Evolutionary conservation across 2,113 vertebrate species (phyloP), one percentile per base, ranked within the genome.

Genomic region (Microtus montanus): DNA sequence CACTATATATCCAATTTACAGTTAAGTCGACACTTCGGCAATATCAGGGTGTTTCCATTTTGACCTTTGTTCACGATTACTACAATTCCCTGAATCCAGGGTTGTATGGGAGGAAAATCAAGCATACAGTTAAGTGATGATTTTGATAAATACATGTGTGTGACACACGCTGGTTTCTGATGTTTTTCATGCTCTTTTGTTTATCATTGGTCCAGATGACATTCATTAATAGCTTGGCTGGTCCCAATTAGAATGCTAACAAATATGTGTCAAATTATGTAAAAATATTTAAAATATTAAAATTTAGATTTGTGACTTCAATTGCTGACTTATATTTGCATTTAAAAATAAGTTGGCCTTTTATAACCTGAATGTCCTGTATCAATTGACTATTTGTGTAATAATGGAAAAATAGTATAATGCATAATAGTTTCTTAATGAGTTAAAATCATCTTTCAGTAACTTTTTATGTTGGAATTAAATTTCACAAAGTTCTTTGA

Each of bases 201-300:
- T 54, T 73, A 70, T 64, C 90, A 2, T 84, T 95, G 8, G 61
- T 24, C 0, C 78, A 61, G 14, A 90, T 84, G 19, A 73, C 9
- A 14, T 7, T 90, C 66, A 22, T 68, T 87, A 87, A 75, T 70
- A 77, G 3, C 22, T 87, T 83, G 80, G 30, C 61, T 95, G 58
- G 66, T 83, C 63, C 66, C 41, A 88, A 88, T 88, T 94, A 83
- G 30, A 93, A 93, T 83, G 12, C 52, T 95, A 61, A 78, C 75
- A 20, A 64, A 38, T 92, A 8, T 96, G 80, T 88, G 52, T 24
- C n/a, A 9, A 84, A 70, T 52, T 61, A 77, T 73, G 17, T 17
- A 92, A 78, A 82, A 95, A 94, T 66, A 90, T 90, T 89, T 77
- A 49, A 54, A 94, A 91, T 91, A 87, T 52, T 93, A 41, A 97